Base-by-base conservation (phyloP, 1,140 invertebrate genomes). In the Hermetia illucens region DNA sequence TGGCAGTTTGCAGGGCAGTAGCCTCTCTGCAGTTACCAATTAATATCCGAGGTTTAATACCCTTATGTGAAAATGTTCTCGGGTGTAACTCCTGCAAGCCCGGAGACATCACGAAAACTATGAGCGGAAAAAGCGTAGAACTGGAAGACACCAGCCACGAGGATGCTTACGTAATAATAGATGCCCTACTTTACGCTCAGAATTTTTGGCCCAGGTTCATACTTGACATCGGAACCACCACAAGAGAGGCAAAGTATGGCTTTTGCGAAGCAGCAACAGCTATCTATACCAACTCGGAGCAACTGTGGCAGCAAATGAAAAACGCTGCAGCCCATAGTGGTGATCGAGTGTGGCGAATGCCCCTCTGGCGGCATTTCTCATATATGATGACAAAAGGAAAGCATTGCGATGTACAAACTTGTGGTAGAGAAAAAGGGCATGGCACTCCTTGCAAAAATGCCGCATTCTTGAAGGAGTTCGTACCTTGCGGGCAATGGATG, bases 71-170 rank as follows among this genome's bases (percentile, higher is more conserved):
- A 63, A 93, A 94, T 59, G 72, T 93, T 58, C 75, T 87, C 2
- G 79, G 81, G 33, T 83, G 86, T 22, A 69, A 58, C 39, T 86
- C 88, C 0, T 82, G 77, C 5, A 88, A 89, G 52, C 88, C 87
- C 12, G 88, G 88, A 5, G 89, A 93, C 58, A 72, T 93, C 8
- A 74, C 91, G 0, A 71, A 63, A 17, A 81, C 83, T 2, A 82
- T 80, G 70, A 90, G 87, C 57, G 87, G 86, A 13, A 91, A 91
- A 58, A 78, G 76, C 12, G 86, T 93, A 43, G 77, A 84, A 38
- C 71, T 94, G 15, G 82, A 92, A 50, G 89, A 92, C 49, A 94
- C 90, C 1, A 89, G 93, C 60, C 84, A 87, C 22, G 90, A 94
- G 55, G 90, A 90, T 15, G 66, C 90, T 19, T 64, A 94, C 0